These are phyloP conservation scores for Ormyrus labotus DNA, from an alignment of 2,888 invertebrate species.

Conservation along the genomic window DNA sequence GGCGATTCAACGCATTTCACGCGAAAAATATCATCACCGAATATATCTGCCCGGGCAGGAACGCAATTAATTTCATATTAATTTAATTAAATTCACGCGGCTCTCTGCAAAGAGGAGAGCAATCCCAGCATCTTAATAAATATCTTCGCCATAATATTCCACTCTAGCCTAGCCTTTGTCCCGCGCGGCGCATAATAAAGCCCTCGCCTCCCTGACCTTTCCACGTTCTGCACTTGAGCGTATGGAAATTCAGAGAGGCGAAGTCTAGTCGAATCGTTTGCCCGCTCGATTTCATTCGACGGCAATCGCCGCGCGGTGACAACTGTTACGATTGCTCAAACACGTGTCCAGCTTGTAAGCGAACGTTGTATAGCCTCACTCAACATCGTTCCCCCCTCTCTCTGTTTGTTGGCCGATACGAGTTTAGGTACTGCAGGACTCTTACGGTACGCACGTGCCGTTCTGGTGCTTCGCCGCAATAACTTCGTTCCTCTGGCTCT, in stretches of 20 bases:
- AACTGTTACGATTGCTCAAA: conserved; percentile 23
- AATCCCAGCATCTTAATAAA: not conserved
- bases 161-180: conserved; percentile 4
- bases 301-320: not conserved
- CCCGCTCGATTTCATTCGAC: conserved; percentile 10
- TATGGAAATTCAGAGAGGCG: conserved; percentile 5
- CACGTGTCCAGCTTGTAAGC: not conserved
- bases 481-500: conserved; percentile 68
- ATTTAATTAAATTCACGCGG: no score
- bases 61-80: no score
- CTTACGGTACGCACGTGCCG: conserved; percentile 68
- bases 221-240: not conserved
- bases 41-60: no score
- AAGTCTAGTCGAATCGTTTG: not conserved
- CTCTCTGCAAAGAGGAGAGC: not conserved
- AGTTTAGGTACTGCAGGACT: conserved; percentile 65
- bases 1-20: no score
- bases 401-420: not conserved
- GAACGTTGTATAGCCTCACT: no score
- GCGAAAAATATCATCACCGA: no score
- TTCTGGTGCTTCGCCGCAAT: conserved; percentile 68
- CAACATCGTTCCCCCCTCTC: not conserved
- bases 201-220: not conserved
- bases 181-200: conserved; percentile 3
- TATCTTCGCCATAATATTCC: not conserved